A percentile compares a stretch with the other conserved stretches of the same genome.
These are phyloP conservation scores for Echeneis naucrates DNA, from an alignment of 2,797 vertebrate genomes.

Conservation along the genomic window DNA sequence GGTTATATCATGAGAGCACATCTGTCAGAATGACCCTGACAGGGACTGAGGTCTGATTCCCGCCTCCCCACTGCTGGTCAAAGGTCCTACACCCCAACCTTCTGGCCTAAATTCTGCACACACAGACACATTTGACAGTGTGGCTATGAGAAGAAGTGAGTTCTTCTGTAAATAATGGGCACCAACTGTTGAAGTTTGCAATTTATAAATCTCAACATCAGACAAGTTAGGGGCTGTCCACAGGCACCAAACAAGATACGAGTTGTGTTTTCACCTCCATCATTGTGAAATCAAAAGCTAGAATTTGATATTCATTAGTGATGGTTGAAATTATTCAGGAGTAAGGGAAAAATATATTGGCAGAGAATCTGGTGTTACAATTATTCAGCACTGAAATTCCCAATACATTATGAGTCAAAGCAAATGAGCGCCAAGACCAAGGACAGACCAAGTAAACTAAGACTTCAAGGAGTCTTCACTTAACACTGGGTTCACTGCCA, in stretches of 20 bases:
- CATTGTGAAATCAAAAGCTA: slow-evolving; percentile 5
- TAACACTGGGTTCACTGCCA: slow-evolving; percentile 54
- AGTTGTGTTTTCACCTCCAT: slow-evolving; percentile 14
- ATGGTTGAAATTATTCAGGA: background rate
- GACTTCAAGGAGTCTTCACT: slow-evolving; percentile 57
- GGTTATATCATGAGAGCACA: slow-evolving; percentile 44
- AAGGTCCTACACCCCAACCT: slow-evolving; percentile 33
- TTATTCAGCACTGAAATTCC: slow-evolving; percentile 25
- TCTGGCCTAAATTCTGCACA: slow-evolving; percentile 10
- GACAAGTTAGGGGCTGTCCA: too few relatives aligned
- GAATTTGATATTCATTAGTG: slow-evolving; percentile 2
- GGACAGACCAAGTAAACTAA: slow-evolving; percentile 47
- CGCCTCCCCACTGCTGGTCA: slow-evolving; percentile 26
- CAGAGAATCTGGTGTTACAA: slow-evolving; percentile 10
- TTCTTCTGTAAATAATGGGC: slow-evolving; percentile 25
- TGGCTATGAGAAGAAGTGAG: background rate
- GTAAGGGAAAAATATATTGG: background rate
- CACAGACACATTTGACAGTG: background rate
- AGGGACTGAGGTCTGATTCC: slow-evolving; percentile 40
- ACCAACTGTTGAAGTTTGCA: background rate
- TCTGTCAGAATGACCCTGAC: slow-evolving; percentile 55
- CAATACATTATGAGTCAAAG: slow-evolving; percentile 26
- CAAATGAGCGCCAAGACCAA: slow-evolving; percentile 34
- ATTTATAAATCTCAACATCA: slow-evolving; percentile 6
- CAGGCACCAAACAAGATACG: slow-evolving; percentile 9